These are phyloP conservation scores for Equus quagga DNA, from an alignment of 2,113 vertebrate genomes.

Conservation along the genomic window DNA sequence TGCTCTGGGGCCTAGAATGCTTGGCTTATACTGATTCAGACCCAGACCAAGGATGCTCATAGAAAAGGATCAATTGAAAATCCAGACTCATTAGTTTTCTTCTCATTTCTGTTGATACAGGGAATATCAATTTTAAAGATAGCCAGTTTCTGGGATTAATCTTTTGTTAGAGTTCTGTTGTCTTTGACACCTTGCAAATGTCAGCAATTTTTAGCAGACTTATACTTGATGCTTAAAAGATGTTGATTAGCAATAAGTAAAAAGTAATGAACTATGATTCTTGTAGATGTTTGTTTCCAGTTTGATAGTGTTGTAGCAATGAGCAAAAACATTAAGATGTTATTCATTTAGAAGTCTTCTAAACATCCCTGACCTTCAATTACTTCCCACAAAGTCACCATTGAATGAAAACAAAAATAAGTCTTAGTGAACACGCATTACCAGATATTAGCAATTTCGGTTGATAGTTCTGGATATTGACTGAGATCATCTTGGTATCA, in stretches of 20 bases:
- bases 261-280: conserved; percentile 26
- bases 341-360: conserved; percentile 27
- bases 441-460: background rate
- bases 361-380: background rate
- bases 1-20: background rate
- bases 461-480: background rate
- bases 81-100: background rate
- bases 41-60: background rate
- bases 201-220: conserved; percentile 22
- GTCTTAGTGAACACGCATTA: background rate
- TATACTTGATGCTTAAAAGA: conserved; percentile 11
- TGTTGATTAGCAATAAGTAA: background rate
- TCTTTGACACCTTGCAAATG: background rate
- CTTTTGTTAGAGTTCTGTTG: conserved; percentile 14
- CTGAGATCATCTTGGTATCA: background rate
- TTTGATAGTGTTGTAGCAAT: conserved; percentile 26
- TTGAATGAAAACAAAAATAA: conserved; percentile 7
- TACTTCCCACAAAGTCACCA: background rate
- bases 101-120: conserved; percentile 21
- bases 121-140: conserved; percentile 4
- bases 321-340: conserved; percentile 33
- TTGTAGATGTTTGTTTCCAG: conserved; percentile 30
- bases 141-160: conserved; percentile 9
- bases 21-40: background rate
- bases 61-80: conserved; percentile 25